Evolutionary conservation across 2,888 invertebrate genomes (phyloP).

Genomic region (Aelia acuminata): DNA sequence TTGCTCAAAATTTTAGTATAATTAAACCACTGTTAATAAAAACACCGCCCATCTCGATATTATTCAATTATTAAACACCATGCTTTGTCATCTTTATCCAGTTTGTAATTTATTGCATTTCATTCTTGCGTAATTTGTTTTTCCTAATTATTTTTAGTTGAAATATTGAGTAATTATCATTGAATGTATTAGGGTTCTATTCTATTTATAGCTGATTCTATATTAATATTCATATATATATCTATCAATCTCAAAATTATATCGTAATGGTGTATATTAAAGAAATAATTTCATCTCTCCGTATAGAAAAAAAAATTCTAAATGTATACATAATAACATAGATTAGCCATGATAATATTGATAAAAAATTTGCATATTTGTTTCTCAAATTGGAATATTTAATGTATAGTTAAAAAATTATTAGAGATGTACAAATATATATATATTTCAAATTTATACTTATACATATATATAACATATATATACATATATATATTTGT

Average conservation of each 20-base stretch:
- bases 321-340: slow-evolving; percentile 49
- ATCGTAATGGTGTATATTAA: not conserved
- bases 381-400: slow-evolving; percentile 44
- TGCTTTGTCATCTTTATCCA: slow-evolving; percentile 3
- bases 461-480: slow-evolving; percentile 20
- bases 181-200: slow-evolving; percentile 9
- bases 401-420: slow-evolving; percentile 45
- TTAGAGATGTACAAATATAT: slow-evolving; percentile 54
- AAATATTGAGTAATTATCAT: not conserved
- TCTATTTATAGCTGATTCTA: slow-evolving; percentile 20
- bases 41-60: slow-evolving; percentile 42
- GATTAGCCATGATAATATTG: slow-evolving; percentile 46
- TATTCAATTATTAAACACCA: not conserved
- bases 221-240: not conserved
- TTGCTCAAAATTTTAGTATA: slow-evolving; percentile 62
- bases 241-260: slow-evolving; percentile 24
- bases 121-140: slow-evolving; percentile 3
- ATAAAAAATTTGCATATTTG: slow-evolving; percentile 40
- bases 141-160: not conserved
- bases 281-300: slow-evolving; percentile 30
- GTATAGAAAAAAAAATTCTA: slow-evolving; percentile 48
- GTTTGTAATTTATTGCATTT: slow-evolving; percentile 1
- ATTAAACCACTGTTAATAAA: slow-evolving; percentile 56
- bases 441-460: slow-evolving; percentile 44
- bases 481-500: slow-evolving; percentile 58